Evolutionary conservation across 2,113 vertebrate species (phyloP), one percentile per base, ranked within the genome.

Genomic region (Hippocampus guttulatus): DNA sequence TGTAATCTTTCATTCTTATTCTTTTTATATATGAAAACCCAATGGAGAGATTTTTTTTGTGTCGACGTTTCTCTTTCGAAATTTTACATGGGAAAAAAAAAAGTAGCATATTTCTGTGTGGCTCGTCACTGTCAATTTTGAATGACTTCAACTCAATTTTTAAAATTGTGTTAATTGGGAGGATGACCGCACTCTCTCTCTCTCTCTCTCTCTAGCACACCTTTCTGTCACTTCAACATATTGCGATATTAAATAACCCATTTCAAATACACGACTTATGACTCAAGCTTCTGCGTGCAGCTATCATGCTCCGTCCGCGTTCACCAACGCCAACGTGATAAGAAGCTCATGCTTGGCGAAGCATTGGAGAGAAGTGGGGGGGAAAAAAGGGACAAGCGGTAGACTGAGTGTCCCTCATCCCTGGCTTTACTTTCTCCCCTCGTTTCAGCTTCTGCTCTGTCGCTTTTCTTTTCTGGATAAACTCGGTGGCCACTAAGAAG

Each of bases 401-500:
- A 62, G 71, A 84, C 71, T 47, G 74, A 83, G 75, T 70, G 77
- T 70, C 72, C 73, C 73, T 84, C 77, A 75, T 75, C 69, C 77
- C 75, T 79, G 63, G 75, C 78, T 83, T 38, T 30, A 61, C 73
- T 75, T 79, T 71, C 52, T 23, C 52, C 71, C 68, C 18, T 77
- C 70, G 20, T n/a, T 38, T 43, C 55, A 63, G 69, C 67, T 88
- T 80, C 78, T 8, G 12, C 75, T 77, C 73, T 62, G 77, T 67
- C 54, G 65, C 68, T 80, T 80, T 81, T 86, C 79, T 83, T 85
- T 84, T 79, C 73, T 66, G 86, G 81, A 87, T 87, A 72, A 85
- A 81, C 80, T 81, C 38, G 68, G 68, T 81, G 83, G 88, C 85
- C 86, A 87, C 77, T 88, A 85, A 89, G 86, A 75, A 73, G 89